These are phyloP conservation scores for Zele albiditarsus DNA, from an alignment of 2,888 invertebrate species.

Conservation along the genomic window DNA sequence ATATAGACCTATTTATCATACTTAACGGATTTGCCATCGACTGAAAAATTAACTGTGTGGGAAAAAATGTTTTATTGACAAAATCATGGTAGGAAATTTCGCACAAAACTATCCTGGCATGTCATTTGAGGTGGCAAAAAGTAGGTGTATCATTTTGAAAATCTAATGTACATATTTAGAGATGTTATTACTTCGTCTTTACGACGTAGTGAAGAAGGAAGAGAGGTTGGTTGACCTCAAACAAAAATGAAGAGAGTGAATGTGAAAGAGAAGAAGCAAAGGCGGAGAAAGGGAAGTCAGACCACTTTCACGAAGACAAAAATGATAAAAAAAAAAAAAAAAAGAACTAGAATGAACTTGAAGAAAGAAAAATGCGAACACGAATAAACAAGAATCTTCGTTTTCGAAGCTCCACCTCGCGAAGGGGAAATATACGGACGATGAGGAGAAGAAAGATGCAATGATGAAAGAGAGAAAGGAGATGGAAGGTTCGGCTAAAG, in stretches of 20 bases:
- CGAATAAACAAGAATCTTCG: constrained; percentile 46
- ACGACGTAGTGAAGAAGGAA: constrained; percentile 10
- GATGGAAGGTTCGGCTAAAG: not conserved
- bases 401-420: constrained; percentile 30
- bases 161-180: not conserved
- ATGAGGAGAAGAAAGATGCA: constrained; percentile 13
- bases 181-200: not conserved
- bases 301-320: constrained; percentile 44
- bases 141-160: not conserved
- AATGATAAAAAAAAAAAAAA: constrained; percentile 44
- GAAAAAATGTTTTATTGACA: too few species aligned
- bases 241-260: constrained; percentile 27
- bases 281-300: constrained; percentile 33
- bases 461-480: not conserved
- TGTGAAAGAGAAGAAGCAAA: constrained; percentile 18
- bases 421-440: constrained; percentile 26
- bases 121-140: too few species aligned
- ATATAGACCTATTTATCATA: too few species aligned
- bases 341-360: constrained; percentile 6
- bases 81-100: too few species aligned
- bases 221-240: constrained; percentile 27
- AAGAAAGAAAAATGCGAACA: constrained; percentile 41
- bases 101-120: too few species aligned
- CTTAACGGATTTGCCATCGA: too few species aligned
- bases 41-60: too few species aligned